Percentiles rank a stretch among this genome's conserved stretches.
Conservation (phyloP, 2,113 vertebrate genomes). For the Notothenia coriiceps region DNA sequence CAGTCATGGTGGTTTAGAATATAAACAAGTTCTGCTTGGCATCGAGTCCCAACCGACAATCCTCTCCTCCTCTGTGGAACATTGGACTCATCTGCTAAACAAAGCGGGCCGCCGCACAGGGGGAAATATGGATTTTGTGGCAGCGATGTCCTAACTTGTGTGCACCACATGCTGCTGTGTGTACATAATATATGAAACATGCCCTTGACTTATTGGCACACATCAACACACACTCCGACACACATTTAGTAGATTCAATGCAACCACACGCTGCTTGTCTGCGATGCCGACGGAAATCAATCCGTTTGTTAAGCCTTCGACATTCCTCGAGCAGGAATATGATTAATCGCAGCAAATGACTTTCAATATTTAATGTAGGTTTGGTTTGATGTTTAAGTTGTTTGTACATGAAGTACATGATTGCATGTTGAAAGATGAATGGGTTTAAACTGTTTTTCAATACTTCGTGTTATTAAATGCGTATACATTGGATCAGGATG, state of each 20-base stretch:
- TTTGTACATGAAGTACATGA: too few species aligned
- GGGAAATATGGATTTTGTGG: conserved; percentile 56
- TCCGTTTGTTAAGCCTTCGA: conserved; percentile 5
- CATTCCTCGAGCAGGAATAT: not conserved
- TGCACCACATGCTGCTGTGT: conserved; percentile 56
- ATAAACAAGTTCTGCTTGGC: conserved; percentile 64
- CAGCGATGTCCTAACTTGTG: conserved; percentile 46
- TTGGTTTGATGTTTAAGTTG: not conserved
- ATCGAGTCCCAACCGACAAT: conserved; percentile 42
- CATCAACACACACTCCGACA: conserved; percentile 3
- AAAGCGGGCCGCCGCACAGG: conserved; percentile 26
- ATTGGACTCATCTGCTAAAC: conserved; percentile 62
- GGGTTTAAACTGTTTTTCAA: too few species aligned
- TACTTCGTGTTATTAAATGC: too few species aligned
- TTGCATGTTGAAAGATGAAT: too few species aligned
- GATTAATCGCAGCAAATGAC: not conserved
- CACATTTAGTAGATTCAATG: not conserved
- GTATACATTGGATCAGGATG: too few species aligned
- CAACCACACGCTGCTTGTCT: not conserved
- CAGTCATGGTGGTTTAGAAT: conserved; percentile 72
- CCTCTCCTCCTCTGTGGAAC: conserved; percentile 36
- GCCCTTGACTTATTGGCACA: conserved; percentile 46
- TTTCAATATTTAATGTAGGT: not conserved
- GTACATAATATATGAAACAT: conserved; percentile 37
- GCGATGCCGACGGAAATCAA: conserved; percentile 6